Evolutionary conservation across 2,888 invertebrate species (phyloP), one percentile per base, ranked within the genome.

Genomic region (Orchesellides sinensis): DNA sequence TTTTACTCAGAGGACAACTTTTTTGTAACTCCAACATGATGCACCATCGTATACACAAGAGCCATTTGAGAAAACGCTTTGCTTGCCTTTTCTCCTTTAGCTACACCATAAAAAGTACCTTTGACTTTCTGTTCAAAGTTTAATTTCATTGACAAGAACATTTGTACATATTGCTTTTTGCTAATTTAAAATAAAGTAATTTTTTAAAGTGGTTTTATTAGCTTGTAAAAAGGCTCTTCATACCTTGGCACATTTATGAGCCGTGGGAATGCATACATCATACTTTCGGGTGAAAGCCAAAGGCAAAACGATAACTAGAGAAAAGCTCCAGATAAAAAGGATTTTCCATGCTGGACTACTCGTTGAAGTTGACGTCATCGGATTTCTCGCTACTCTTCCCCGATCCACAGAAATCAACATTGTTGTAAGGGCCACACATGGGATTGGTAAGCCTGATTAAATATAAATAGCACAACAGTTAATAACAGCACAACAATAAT

Each of bases 401-500:
- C 85, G 73, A 47, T 85, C 85, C 69, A 85, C 35, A 5, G 85
- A 85, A 27, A 85, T 85, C 4, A 72, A 29, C 85, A 85, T 85
- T 17, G 85, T 85, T 17, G 83, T 83, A 23, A 85, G 70, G 1
- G 85, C 85, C n/a, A 81, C 61, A 14, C 74, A 54, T 6, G 83
- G 80, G 14, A 84, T 47, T 8, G 83, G 83, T 14, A 84, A 56
- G 8, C 83, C 83, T 84, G n/a, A 5, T 35, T 35, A 35, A 35
- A 8, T 35, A 35, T 12, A 35, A 12, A 12, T 35, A n/a, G n/a
- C n/a, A n/a, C n/a, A 35, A 35, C 35, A 35, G 35, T 5, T 35
- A 63, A 35, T 4, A 59, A 19, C 8, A 35, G 3, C 29, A 14
- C 10, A 32, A 35, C 4, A 17, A 35, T 35, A 63, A 17, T 8